phyloP scores from a whole-genome alignment of 2,888 invertebrate genomes.

The Epinotia nisella region DNA sequence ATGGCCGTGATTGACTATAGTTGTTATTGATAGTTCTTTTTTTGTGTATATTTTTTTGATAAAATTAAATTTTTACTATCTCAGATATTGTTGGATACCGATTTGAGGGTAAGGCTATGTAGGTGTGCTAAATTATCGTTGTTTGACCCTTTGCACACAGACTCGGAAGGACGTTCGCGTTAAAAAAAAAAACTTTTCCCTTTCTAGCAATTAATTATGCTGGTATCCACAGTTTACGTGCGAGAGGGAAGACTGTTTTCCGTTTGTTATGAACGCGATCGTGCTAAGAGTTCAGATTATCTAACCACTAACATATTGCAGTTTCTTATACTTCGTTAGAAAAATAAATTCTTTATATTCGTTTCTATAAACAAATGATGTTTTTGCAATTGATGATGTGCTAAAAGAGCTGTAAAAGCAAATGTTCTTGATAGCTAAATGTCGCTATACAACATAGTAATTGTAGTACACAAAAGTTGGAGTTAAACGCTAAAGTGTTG shows the following conservation, averaged over 20 bases:
- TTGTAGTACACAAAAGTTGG: not conserved
- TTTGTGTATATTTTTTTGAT: not conserved
- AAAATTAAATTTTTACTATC: constrained; percentile 52
- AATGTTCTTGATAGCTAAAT: not conserved
- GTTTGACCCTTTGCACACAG: constrained; percentile 15
- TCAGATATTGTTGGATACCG: constrained; percentile 73
- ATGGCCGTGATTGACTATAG: too few species aligned
- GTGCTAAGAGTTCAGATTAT: not conserved
- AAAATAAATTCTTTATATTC: not conserved
- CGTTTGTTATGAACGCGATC: not conserved
- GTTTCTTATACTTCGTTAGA: not conserved
- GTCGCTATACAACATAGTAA: not conserved
- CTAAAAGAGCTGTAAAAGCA: not conserved
- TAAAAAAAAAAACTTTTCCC: not conserved
- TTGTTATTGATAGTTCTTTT: too few species aligned
- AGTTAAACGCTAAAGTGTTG: too few species aligned
- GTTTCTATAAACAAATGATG: not conserved
- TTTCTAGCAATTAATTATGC: not conserved
- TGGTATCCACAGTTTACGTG: not conserved
- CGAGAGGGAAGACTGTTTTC: not conserved
- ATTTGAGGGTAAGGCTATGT: constrained; percentile 71
- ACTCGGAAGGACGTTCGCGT: not conserved
- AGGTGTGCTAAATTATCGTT: constrained; percentile 37
- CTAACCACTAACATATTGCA: not conserved
- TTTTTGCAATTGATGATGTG: not conserved